Base-by-base conservation (phyloP, 2,113 vertebrate species). In the Larimichthys polyactis region DNA sequence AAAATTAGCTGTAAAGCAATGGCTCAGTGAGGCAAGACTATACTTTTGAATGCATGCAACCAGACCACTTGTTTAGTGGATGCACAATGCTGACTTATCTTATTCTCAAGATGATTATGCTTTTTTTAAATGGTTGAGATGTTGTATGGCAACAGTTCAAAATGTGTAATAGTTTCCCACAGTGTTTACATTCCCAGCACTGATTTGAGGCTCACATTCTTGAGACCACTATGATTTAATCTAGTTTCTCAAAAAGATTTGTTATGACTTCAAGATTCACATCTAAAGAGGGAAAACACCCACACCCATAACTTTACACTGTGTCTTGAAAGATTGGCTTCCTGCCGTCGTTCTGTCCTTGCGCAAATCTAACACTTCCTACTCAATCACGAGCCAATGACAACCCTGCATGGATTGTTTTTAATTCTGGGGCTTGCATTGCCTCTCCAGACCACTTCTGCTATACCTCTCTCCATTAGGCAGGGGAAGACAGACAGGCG, bases 181-280 rank as follows among this genome's bases (percentile, higher is more conserved):
- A 71, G 46, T 83, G 76, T 89, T 91, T 84, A 88, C 55, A 86
- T 91, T 87, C 81, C 87, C n/a, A 15, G 48, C 32, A 12, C 73
- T 81, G 68, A 85, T 86, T 66, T 75, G 46, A 66, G 55, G 49
- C 43, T 16, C 6, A 29, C 78, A 89, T 88, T 87, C 83, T 72
- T 79, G 40, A 10, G 20, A 70, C 63, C 48, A 46, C n/a, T 19
- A 19, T 19, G 57, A 88, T 85, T 83, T 81, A 60, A 90, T 92
- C 78, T 22, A 72, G 58, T 75, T 73, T 80, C 32, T 14, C 0
- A 5, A 80, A 84, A 78, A 27, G 46, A 76, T 85, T 93, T 93
- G 90, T 93, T 95, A 91, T 87, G 88, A 88, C 87, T 77, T 88
- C 76, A 51, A 60, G 76, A 82, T 88, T 84, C 71, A 80, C 67